Percentiles rank a stretch among this genome's conserved stretches.
Conservation (phyloP, 1,140 invertebrate genomes). For the Ostrea denselamellosa region DNA sequence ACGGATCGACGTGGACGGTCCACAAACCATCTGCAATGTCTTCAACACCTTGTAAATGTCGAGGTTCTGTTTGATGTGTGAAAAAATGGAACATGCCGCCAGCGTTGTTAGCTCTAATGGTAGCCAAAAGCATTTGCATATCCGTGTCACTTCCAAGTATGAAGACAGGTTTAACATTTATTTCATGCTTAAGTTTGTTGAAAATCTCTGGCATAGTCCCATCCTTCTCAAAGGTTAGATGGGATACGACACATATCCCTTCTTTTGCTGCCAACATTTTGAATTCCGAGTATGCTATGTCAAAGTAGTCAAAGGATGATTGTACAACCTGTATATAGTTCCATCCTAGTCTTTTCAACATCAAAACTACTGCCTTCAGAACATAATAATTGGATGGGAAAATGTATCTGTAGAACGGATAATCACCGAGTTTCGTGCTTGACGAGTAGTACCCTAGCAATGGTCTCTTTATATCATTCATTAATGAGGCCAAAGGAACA, state of each 20-base stretch:
- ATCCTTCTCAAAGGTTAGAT: constrained; percentile 51
- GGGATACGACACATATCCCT: constrained; percentile 74
- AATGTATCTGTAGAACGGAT: constrained; percentile 67
- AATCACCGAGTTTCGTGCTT: constrained; percentile 46
- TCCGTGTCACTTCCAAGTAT: constrained; percentile 52
- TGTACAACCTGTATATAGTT: constrained; percentile 69
- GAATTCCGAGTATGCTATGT: constrained; percentile 59
- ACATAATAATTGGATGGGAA: constrained; percentile 69
- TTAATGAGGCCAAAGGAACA: constrained; percentile 67
- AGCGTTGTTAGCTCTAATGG: constrained; percentile 52
- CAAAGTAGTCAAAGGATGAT: constrained; percentile 52
- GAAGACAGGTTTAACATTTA: constrained; percentile 64
- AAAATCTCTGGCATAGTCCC: constrained; percentile 55
- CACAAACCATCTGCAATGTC: constrained; percentile 65
- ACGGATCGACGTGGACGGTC: constrained; percentile 55
- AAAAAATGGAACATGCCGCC: constrained; percentile 59
- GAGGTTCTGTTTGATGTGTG: background rate
- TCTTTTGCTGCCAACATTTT: constrained; percentile 65
- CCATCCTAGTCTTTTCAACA: constrained; percentile 69
- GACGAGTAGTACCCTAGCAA: constrained; percentile 88
- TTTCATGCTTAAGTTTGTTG: constrained; percentile 53
- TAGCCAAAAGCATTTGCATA: constrained; percentile 59
- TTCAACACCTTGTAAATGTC: constrained; percentile 55
- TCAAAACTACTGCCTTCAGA: constrained; percentile 84
- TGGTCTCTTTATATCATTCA: constrained; percentile 84